Evolutionary conservation across 2,888 invertebrate species (phyloP), one percentile per base, ranked within the genome.

Genomic region (Metellina segmentata): DNA sequence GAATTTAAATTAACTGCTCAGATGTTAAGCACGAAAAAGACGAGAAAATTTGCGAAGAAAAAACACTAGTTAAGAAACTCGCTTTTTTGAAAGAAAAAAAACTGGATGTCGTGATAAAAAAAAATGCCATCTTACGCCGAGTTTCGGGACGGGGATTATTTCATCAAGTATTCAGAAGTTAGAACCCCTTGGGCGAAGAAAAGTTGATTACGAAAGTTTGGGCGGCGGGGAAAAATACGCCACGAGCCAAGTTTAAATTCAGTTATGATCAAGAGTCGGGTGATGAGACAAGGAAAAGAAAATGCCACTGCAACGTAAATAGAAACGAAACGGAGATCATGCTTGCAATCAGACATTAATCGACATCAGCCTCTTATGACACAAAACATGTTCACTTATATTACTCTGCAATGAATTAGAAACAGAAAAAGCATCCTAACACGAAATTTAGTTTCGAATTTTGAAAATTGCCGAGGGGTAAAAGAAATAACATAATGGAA

Each of bases 161-260:
- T 87, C 87, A 87, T 81, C 79, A 87, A 87, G 81, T 79, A 79
- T 72, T 79, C 34, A 16, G 71, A 87, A 87, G 87, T 87, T 87
- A 72, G 70, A n/a, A 20, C 87, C 79, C 81, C 51, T 51, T 9
- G 71, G 81, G 87, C 53, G 53, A 77, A 72, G 70, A 70, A 74
- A 83, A 87, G 72, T 71, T 79, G 87, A 87, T 87, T 79, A 87
- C 85, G 34, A 72, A 34, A 75, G 72, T 85, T 85, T 85, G 53
- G n/a, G 74, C 74, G 61, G n/a, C 19, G 49, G 11, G 53, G 20
- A 77, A 69, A 71, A 72, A 87, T 49, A 52, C 5, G 72, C 34
- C 52, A 61, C 19, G 7, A 72, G 72, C 19, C 51, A 87, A 87
- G 87, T 87, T 87, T 79, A 87, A 87, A 81, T 87, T 87, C 87